A percentile compares a stretch with the other conserved stretches of the same genome.
Evolutionary conservation across 2,888 invertebrate species (phyloP).

Genomic region (Himalopsyche kuldschensis): DNA sequence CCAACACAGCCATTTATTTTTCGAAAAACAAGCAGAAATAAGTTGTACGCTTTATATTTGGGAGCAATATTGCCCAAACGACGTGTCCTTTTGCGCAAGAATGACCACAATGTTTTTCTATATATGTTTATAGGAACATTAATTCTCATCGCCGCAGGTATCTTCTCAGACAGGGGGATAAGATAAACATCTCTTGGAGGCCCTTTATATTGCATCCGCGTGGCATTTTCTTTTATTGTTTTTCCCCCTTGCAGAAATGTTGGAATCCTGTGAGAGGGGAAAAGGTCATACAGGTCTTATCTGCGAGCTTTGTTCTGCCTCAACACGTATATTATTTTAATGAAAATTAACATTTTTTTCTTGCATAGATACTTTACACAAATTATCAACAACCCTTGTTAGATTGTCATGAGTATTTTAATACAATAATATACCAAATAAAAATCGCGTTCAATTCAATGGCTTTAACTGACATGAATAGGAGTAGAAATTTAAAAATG

Average conservation of each 20-base stretch:
- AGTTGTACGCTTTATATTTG: slow-evolving; percentile 8
- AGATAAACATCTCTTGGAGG: slow-evolving; percentile 29
- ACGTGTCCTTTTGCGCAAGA: slow-evolving; percentile 8
- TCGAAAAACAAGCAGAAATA: not conserved
- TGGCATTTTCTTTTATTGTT: slow-evolving; percentile 25
- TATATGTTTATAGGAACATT: slow-evolving; percentile 27
- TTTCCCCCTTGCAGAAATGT: slow-evolving; percentile 1
- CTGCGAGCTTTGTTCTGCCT: not conserved
- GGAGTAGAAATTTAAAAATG: too few species aligned
- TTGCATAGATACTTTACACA: not conserved
- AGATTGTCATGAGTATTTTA: not conserved
- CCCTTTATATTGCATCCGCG: slow-evolving; percentile 32
- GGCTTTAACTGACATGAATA: too few species aligned
- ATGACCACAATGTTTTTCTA: slow-evolving; percentile 25
- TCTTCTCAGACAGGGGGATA: slow-evolving; percentile 15
- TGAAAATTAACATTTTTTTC: not conserved
- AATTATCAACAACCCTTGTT: not conserved
- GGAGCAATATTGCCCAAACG: slow-evolving; percentile 14
- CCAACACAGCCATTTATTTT: not conserved
- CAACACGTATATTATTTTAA: not conserved
- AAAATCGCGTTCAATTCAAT: not conserved
- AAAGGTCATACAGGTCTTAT: not conserved
- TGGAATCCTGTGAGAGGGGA: not conserved
- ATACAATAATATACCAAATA: not conserved
- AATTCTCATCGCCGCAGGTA: slow-evolving; percentile 34